These are phyloP conservation scores for Paramormyrops kingsleyae DNA, from an alignment of 2,113 vertebrate species.

Conservation along the genomic window DNA sequence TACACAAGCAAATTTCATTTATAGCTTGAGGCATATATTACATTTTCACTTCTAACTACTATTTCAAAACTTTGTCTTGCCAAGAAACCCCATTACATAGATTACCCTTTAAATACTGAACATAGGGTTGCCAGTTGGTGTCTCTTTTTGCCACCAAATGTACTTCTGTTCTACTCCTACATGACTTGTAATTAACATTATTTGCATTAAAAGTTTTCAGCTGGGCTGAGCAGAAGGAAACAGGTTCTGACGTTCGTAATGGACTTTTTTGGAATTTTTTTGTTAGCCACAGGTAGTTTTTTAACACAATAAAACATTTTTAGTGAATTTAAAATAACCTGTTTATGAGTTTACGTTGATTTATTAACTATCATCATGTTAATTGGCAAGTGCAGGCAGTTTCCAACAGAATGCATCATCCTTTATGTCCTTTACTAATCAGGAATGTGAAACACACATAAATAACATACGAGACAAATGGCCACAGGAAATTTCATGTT, in stretches of 20 bases:
- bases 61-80: neutral
- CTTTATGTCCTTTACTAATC: neutral
- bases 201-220: neutral
- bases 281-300: neutral
- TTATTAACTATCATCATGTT: neutral
- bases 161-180: neutral
- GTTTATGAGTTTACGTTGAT: neutral
- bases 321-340: neutral
- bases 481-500: neutral
- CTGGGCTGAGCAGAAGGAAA: too few relatives aligned
- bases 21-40: neutral
- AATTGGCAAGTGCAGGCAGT: neutral
- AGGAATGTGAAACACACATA: neutral
- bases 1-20: neutral
- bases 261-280: too few relatives aligned
- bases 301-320: neutral
- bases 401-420: neutral
- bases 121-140: neutral
- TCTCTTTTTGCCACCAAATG: neutral
- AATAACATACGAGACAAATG: neutral
- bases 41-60: neutral
- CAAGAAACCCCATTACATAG: neutral
- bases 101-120: neutral
- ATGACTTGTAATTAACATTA: neutral
- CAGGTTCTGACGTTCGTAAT: too few relatives aligned